Percentiles rank a stretch among this genome's conserved stretches.
These are phyloP conservation scores for Paradoxurus hermaphroditus DNA, from an alignment of 2,113 vertebrate genomes.

Conservation along the genomic window DNA sequence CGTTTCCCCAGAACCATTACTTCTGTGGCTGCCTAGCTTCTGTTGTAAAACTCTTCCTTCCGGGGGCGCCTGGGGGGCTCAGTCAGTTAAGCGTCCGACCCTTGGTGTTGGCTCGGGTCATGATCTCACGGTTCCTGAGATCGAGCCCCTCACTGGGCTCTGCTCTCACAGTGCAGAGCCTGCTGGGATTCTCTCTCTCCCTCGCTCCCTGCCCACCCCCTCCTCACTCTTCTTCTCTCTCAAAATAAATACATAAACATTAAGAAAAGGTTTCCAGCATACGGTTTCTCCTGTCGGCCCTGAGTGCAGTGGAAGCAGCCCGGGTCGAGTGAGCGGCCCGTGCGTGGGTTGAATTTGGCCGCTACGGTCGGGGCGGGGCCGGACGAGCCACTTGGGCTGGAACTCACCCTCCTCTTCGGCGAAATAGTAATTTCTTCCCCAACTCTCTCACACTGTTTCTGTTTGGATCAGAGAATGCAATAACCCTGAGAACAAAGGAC, in stretches of 20 bases:
- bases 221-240: too few relatives aligned
- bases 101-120: too few relatives aligned
- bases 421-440: neutral
- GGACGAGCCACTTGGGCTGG: rapidly evolving
- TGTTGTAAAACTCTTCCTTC: too few relatives aligned
- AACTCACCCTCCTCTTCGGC: neutral
- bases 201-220: too few relatives aligned
- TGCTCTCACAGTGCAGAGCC: too few relatives aligned
- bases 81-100: too few relatives aligned
- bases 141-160: too few relatives aligned
- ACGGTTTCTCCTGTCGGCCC: neutral
- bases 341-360: neutral
- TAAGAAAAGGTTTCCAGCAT: too few relatives aligned
- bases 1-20: neutral
- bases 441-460: neutral
- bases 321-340: rapidly evolving
- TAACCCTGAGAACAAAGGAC: neutral
- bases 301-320: neutral
- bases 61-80: too few relatives aligned
- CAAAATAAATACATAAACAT: too few relatives aligned
- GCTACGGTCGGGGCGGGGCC: neutral
- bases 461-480: neutral
- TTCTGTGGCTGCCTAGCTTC: neutral
- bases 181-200: too few relatives aligned
- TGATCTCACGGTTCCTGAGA: too few relatives aligned